Conservation (phyloP, 2,888 invertebrate species). For the Coremacera marginata region DNA sequence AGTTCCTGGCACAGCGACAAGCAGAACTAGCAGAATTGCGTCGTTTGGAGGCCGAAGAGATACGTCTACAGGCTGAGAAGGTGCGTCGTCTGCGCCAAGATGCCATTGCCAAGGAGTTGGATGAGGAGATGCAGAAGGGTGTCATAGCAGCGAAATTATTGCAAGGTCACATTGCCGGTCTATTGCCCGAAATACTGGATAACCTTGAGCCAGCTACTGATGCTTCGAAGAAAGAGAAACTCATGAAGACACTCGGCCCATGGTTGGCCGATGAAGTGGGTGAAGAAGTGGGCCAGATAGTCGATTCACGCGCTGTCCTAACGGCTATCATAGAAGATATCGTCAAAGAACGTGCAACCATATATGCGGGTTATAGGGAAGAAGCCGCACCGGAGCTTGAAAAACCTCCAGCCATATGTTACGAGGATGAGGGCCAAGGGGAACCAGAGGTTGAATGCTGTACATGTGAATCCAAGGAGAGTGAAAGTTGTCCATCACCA, state of each 20-base stretch:
- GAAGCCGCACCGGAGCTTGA: conserved; percentile 32
- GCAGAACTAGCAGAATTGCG: conserved; percentile 86
- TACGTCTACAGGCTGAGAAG: conserved; percentile 78
- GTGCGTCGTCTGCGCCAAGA: conserved; percentile 81
- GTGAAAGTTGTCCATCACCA: conserved; percentile 26
- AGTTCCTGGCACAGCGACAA: conserved; percentile 74
- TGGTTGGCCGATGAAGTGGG: conserved; percentile 89
- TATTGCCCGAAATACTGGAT: conserved; percentile 86
- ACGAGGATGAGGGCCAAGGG: conserved; percentile 43
- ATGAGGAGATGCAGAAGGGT: conserved; percentile 83
- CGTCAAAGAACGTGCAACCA: conserved; percentile 78
- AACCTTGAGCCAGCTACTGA: conserved; percentile 73
- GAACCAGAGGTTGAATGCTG: conserved; percentile 49
- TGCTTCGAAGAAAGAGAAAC: conserved; percentile 71
- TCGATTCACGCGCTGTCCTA: conserved; percentile 84
- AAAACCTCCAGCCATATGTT: conserved; percentile 15
- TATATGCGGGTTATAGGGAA: conserved; percentile 62
- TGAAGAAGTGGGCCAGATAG: conserved; percentile 82
- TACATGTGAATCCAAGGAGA: conserved; percentile 53
- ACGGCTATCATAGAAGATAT: conserved; percentile 85
- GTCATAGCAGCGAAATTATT: conserved; percentile 86
- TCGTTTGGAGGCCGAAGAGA: conserved; percentile 84
- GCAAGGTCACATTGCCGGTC: conserved; percentile 87
- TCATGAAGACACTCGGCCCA: conserved; percentile 79
- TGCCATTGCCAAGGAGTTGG: conserved; percentile 74